These are phyloP conservation scores for Anthopleura xanthogrammica DNA, from an alignment of 92 coral and sea anemone genomes.

Conservation along the genomic window DNA sequence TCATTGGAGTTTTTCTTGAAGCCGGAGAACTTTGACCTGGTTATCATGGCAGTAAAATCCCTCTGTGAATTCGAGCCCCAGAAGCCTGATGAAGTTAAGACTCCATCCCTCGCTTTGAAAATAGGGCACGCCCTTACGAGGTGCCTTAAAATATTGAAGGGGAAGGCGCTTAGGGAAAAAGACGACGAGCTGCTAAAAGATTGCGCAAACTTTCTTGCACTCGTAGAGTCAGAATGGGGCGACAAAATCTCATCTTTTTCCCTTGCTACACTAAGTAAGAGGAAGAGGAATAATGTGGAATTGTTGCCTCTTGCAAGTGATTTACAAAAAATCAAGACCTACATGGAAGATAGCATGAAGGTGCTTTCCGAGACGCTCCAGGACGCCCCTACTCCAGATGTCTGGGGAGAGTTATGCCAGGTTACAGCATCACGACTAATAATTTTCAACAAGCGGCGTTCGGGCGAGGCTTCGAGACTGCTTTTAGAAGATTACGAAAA, in stretches of 20 bases:
- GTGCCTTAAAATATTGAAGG: slow-evolving; percentile 27
- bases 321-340: background rate
- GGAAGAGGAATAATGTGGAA: background rate
- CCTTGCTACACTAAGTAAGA: background rate
- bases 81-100: slow-evolving; percentile 15
- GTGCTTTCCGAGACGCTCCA: background rate
- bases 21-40: background rate
- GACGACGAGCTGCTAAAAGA: slow-evolving; percentile 19
- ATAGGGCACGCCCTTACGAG: slow-evolving; percentile 31
- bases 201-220: slow-evolving; percentile 29
- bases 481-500: background rate
- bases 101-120: slow-evolving; percentile 23
- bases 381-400: too few species aligned
- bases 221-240: slow-evolving; percentile 27
- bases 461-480: slow-evolving; percentile 41
- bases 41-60: background rate
- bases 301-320: background rate
- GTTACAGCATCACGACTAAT: slow-evolving; percentile 7
- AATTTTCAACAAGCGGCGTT: slow-evolving; percentile 39
- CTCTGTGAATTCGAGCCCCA: background rate
- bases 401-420: background rate
- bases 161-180: slow-evolving; percentile 43
- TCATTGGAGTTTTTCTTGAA: background rate
- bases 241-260: background rate
- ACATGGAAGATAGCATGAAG: background rate